Conservation (phyloP, 2,888 invertebrate species). For the Melieria omissa region DNA sequence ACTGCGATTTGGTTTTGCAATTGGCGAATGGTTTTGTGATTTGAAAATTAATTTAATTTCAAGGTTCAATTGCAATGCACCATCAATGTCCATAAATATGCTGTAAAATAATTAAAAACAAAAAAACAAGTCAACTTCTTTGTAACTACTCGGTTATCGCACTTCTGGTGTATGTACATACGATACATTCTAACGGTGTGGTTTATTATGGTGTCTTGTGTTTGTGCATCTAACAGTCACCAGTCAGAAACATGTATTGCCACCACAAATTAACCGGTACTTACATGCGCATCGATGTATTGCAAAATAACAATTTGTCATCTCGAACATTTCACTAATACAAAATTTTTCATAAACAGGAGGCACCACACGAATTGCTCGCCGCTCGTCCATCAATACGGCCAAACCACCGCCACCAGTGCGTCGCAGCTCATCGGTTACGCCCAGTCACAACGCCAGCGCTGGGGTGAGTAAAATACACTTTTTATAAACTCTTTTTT, state of each 20-base stretch:
- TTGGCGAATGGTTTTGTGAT: no score
- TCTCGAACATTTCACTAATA: constrained; percentile 3
- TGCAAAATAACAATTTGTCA: not conserved
- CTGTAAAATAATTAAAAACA: no score
- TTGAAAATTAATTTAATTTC: no score
- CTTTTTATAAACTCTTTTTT: no score
- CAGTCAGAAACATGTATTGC: constrained; percentile 16
- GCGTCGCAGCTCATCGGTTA: constrained; percentile 78
- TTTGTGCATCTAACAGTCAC: constrained; percentile 45
- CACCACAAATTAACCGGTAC: not conserved
- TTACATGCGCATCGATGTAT: not conserved
- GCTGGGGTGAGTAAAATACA: constrained; percentile 59
- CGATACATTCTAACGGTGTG: no score
- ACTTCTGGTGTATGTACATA: no score
- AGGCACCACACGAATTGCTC: constrained; percentile 63
- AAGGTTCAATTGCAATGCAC: no score
- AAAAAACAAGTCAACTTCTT: no score
- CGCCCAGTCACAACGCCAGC: constrained; percentile 62
- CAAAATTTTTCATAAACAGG: constrained; percentile 42
- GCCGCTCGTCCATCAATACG: constrained; percentile 66
- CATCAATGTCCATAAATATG: no score
- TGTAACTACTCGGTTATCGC: no score
- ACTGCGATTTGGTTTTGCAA: no score
- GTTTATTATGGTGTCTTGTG: constrained; percentile 48
- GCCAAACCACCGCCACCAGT: constrained; percentile 85